Evolutionary conservation across 2,113 vertebrate species (phyloP).

Genomic region (Cyphomyrus discorhynchus): DNA sequence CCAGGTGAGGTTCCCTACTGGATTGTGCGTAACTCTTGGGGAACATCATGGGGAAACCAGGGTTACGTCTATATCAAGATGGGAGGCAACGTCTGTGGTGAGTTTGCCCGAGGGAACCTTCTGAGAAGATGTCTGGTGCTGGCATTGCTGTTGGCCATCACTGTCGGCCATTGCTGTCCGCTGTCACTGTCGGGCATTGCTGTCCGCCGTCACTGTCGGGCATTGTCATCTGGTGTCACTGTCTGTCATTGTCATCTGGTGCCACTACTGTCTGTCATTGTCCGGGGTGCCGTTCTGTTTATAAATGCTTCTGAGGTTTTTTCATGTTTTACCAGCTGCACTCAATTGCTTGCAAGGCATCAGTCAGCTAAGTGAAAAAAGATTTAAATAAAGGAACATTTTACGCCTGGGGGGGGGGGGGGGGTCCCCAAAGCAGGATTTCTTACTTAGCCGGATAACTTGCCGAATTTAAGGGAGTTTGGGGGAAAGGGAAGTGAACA

Average conservation of each 20-base stretch:
- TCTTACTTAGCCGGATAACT: neutral
- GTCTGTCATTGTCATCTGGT: no score
- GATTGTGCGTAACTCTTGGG: constrained; percentile 91
- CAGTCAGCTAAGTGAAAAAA: neutral
- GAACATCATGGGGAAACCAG: constrained; percentile 70
- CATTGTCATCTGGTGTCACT: no score
- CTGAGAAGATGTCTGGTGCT: neutral
- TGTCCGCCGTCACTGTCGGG: neutral
- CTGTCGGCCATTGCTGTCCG: neutral
- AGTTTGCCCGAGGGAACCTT: constrained; percentile 30
- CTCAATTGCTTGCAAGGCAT: no score
- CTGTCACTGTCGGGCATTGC: no score
- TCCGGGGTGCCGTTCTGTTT: neutral
- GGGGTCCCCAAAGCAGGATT: neutral
- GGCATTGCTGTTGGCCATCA: neutral
- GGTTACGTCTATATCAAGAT: constrained; percentile 83
- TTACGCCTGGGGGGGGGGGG: neutral
- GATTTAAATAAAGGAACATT: neutral
- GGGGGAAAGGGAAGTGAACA: neutral
- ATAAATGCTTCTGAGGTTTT: neutral
- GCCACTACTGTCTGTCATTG: neutral
- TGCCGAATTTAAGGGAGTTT: neutral
- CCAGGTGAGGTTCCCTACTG: constrained; percentile 75
- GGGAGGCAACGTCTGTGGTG: constrained; percentile 77
- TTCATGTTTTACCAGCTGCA: neutral